Evolutionary conservation across 2,888 invertebrate species (phyloP).

Genomic region (Ophion costatus): DNA sequence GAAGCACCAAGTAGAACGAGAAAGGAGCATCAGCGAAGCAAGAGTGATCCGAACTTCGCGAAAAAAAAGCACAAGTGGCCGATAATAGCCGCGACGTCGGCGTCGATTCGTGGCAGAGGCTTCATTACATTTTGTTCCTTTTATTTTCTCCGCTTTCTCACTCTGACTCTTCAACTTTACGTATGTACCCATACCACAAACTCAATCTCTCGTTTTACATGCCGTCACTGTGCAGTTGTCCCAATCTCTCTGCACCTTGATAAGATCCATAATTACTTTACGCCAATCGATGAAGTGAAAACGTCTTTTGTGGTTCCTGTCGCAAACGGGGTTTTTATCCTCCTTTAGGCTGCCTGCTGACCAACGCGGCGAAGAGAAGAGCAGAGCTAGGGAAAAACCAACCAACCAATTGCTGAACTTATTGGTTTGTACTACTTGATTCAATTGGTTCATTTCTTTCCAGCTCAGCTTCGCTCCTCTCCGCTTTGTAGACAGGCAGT

Average conservation of each 20-base stretch:
- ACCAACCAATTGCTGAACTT: too few relatives aligned
- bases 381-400: too few relatives aligned
- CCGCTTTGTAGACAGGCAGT: too few relatives aligned
- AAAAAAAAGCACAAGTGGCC: constrained; percentile 77
- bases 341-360: too few relatives aligned
- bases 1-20: constrained; percentile 34
- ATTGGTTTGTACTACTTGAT: too few relatives aligned
- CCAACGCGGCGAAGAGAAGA: too few relatives aligned
- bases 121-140: constrained; percentile 38
- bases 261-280: too few relatives aligned
- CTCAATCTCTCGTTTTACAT: neutral
- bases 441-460: too few relatives aligned
- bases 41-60: constrained; percentile 67
- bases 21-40: constrained; percentile 13
- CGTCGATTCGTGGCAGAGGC: constrained; percentile 66
- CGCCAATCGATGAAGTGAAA: too few relatives aligned
- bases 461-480: too few relatives aligned
- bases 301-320: too few relatives aligned
- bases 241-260: neutral
- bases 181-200: neutral
- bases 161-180: constrained; percentile 37
- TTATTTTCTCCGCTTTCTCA: constrained; percentile 40
- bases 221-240: constrained; percentile 20
- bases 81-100: constrained; percentile 80
- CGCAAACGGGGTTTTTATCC: too few relatives aligned